Conservation (phyloP, 1,140 invertebrate genomes). For the Drosophila bocki region DNA sequence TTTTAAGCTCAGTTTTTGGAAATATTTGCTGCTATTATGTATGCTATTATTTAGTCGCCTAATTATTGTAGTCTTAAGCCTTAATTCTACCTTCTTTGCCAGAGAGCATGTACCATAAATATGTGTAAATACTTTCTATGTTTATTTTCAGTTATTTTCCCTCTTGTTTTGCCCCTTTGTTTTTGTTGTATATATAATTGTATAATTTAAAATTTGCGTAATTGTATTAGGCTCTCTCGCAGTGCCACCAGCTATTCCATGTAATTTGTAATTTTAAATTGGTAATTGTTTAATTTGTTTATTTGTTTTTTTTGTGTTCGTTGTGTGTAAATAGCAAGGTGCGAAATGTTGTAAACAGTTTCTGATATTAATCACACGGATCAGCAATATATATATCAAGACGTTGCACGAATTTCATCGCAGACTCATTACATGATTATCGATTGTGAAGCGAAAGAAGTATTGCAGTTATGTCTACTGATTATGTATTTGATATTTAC, state of each 20-base stretch:
- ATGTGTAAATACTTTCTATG: constrained; percentile 25
- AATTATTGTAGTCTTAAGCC: constrained; percentile 38
- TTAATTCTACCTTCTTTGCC: constrained; percentile 15
- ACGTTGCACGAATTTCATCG: constrained; percentile 60
- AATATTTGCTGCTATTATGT: constrained; percentile 47
- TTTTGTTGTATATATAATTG: constrained; percentile 69
- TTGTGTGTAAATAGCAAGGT: constrained; percentile 65
- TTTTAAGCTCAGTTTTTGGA: constrained; percentile 62
- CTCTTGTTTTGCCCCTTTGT: constrained; percentile 31
- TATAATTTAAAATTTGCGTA: constrained; percentile 56
- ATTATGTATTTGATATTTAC: constrained; percentile 79
- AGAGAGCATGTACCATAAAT: constrained; percentile 11
- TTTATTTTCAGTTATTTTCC: constrained; percentile 10
- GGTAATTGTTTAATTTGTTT: not conserved
- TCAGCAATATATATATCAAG: constrained; percentile 60
- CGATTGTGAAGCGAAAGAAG: constrained; percentile 52
- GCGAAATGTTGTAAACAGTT: constrained; percentile 51
- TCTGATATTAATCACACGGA: constrained; percentile 68
- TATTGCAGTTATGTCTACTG: constrained; percentile 66
- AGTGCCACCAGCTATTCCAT: constrained; percentile 59
- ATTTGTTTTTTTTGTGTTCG: not conserved
- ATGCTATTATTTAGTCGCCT: constrained; percentile 24
- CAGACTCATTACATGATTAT: constrained; percentile 45
- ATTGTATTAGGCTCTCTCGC: constrained; percentile 50
- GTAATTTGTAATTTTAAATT: constrained; percentile 58